Evolutionary conservation across 2,888 invertebrate species (phyloP), one percentile per base, ranked within the genome.

Genomic region (Tetragonisca angustula): DNA sequence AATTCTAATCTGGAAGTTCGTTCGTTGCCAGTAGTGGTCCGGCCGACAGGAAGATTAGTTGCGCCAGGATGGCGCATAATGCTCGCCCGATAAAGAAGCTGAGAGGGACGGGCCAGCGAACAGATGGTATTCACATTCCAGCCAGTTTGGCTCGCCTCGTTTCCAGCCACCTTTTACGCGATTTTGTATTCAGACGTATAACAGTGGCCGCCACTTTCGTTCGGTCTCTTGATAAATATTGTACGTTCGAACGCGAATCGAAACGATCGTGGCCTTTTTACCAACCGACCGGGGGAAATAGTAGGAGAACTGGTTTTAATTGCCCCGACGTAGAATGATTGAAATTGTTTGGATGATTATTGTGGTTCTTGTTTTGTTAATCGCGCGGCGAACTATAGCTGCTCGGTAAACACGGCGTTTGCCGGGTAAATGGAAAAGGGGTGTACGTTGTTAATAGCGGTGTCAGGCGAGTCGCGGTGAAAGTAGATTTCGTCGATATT

Each of bases 121-220:
- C 83, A 77, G 81, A 77, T 81, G 81, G 83, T 77, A 54, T 73
- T 32, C 70, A 65, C 81, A 83, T 83, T 81, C 73, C 74, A 70
- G 61, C 59, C 56, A 43, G 70, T 69, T 70, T 74, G 65, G 70
- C 43, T 69, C 76, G 65, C 69, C 59, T 65, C 76, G 76, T 77
- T 81, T 74, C 52, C 72, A 59, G n/a, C 69, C 69, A 70, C 69
- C 69, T 59, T n/a, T n/a, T 54, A 52, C 43, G 43, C 73, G 50
- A 83, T 83, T 81, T 81, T 77, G 32, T 67, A 81, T 81, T 81
- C 81, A 64, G 80, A 72, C 83, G 80, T 76, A 61, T 36, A 83
- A 83, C 83, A 83, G 54, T 80, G 76, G 52, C 75, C 76, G 61
- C 74, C 82, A 83, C 82, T 83, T 80, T 83, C 80, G 71, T 52